These are phyloP conservation scores for Acropora tenuis DNA, from an alignment of 64 coral and sea anemone species.

Conservation along the genomic window DNA sequence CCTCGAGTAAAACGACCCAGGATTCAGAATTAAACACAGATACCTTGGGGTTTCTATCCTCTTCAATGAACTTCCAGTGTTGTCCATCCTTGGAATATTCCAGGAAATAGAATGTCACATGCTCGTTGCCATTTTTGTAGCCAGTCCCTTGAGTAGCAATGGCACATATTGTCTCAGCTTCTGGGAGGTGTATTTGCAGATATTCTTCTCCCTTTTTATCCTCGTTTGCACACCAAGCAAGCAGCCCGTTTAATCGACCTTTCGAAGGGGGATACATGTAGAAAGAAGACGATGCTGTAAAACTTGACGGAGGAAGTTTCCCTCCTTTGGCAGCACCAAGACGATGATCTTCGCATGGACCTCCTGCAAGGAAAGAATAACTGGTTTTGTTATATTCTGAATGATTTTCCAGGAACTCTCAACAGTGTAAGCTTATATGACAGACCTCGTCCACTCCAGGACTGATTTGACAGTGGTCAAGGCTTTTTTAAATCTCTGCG, in stretches of 20 bases:
- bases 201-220: background rate
- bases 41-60: slow-evolving; percentile 11
- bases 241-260: slow-evolving; percentile 37
- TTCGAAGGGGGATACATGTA: background rate
- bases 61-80: slow-evolving; percentile 16
- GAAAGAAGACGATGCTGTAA: background rate
- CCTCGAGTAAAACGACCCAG: no score
- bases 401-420: no score
- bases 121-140: background rate
- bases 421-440: no score
- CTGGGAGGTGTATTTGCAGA: slow-evolving; percentile 46
- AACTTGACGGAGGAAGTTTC: background rate
- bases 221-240: slow-evolving; percentile 29
- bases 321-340: background rate
- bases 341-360: slow-evolving; percentile 18
- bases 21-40: no score
- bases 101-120: slow-evolving; percentile 27
- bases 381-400: no score
- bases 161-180: slow-evolving; percentile 25
- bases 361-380: background rate
- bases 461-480: no score
- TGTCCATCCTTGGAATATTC: slow-evolving; percentile 27
- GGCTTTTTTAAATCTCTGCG: no score
- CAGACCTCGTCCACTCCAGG: no score
- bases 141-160: slow-evolving; percentile 58